These are phyloP conservation scores for Rugalucina vietnamica DNA, from an alignment of 2,888 invertebrate species.

Conservation along the genomic window DNA sequence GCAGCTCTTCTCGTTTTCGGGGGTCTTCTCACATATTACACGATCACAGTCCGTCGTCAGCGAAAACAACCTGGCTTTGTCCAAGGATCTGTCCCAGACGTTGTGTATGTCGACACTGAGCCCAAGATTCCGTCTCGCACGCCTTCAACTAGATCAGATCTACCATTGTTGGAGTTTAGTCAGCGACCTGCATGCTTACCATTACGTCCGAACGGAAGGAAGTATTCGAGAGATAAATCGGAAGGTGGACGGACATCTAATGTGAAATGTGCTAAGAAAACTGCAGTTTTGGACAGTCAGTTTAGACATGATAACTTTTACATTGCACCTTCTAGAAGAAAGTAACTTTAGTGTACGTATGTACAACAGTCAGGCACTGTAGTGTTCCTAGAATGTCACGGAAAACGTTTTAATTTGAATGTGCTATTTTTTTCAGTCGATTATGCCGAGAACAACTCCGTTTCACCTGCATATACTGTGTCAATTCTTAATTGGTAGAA, in stretches of 20 bases:
- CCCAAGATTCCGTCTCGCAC: not conserved
- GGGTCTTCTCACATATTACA: slow-evolving; percentile 43
- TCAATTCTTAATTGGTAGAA: no score
- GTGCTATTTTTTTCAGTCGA: no score
- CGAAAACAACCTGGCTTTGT: not conserved
- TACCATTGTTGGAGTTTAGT: not conserved
- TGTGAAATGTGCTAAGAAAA: not conserved
- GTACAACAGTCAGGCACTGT: no score
- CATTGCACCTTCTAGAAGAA: not conserved
- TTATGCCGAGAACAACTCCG: no score
- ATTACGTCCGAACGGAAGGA: not conserved
- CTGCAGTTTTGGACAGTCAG: not conserved
- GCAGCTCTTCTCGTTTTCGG: slow-evolving; percentile 41
- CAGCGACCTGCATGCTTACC: not conserved
- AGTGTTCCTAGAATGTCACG: no score
- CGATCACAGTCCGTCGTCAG: not conserved
- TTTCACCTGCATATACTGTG: no score
- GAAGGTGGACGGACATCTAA: not conserved
- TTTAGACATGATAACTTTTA: not conserved
- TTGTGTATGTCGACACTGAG: not conserved
- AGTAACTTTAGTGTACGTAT: no score
- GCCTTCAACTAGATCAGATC: not conserved
- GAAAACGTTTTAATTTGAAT: no score
- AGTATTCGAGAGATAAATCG: not conserved
- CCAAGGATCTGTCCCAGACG: not conserved